A percentile compares a stretch with the other conserved stretches of the same genome.
Evolutionary conservation across 2,888 invertebrate genomes (phyloP).

Genomic region (Caenorhabditis panamensis): DNA sequence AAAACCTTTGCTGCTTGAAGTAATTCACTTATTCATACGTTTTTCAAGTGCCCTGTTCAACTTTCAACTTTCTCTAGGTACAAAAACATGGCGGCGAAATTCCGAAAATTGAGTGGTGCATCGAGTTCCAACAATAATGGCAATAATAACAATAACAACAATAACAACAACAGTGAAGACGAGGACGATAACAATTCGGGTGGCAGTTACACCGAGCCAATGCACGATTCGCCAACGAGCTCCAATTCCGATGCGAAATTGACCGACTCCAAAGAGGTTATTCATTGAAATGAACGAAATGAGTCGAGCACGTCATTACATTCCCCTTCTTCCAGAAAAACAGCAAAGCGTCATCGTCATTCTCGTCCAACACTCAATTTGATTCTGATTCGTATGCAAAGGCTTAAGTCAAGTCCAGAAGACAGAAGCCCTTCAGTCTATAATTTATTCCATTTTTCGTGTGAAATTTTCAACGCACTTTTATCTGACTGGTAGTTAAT

Average conservation of each 20-base stretch:
- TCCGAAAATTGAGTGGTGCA: constrained; percentile 63
- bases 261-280: constrained; percentile 27
- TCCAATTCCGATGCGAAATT: constrained; percentile 21
- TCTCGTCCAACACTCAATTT: constrained; percentile 36
- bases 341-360: constrained; percentile 1
- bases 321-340: constrained; percentile 20
- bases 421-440: constrained; percentile 3
- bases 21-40: constrained; percentile 49
- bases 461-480: not conserved
- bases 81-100: constrained; percentile 77
- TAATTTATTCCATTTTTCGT: constrained; percentile 44
- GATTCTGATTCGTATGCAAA: constrained; percentile 44
- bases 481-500: constrained; percentile 37
- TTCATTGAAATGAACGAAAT: not conserved
- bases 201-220: constrained; percentile 50
- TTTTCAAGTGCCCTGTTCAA: constrained; percentile 25
- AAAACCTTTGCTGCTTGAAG: constrained; percentile 73
- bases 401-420: constrained; percentile 19
- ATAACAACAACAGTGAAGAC: constrained; percentile 25
- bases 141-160: constrained; percentile 29
- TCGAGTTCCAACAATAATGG: constrained; percentile 26
- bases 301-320: not conserved
- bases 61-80: constrained; percentile 63
- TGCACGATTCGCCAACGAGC: constrained; percentile 45
- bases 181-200: constrained; percentile 41